phyloP scores from a whole-genome alignment of 2,888 invertebrate species.

The Odontocerum albicorne region DNA sequence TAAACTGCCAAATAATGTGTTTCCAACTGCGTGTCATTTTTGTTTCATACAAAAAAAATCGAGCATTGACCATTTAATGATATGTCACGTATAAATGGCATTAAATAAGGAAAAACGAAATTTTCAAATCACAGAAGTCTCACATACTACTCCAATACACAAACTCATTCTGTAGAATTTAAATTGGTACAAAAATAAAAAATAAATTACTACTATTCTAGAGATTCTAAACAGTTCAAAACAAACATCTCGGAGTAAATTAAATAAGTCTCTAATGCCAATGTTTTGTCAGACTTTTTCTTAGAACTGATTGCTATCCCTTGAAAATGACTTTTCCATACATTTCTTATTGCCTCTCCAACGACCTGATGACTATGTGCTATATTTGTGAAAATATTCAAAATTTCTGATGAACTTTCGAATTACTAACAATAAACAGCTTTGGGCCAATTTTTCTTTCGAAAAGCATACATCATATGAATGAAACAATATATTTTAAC shows the following conservation, averaged over 20 bases:
- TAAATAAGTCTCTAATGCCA: constrained; percentile 34
- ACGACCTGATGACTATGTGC: not conserved
- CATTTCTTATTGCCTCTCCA: constrained; percentile 4
- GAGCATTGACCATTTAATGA: too few species aligned
- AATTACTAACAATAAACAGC: constrained; percentile 6
- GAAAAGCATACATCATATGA: not conserved
- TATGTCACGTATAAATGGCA: too few species aligned
- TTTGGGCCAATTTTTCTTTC: constrained; percentile 10
- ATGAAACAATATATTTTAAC: not conserved
- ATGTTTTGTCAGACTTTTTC: constrained; percentile 28
- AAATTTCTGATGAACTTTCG: too few species aligned
- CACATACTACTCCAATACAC: too few species aligned
- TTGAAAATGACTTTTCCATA: constrained; percentile 15
- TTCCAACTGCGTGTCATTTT: too few species aligned
- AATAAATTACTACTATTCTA: constrained; percentile 15
- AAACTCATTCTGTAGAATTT: not conserved
- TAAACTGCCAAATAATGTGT: too few species aligned
- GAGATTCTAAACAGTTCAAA: constrained; percentile 21
- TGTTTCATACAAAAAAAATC: too few species aligned
- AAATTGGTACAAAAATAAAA: constrained; percentile 2
- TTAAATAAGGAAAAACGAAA: too few species aligned
- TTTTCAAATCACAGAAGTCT: too few species aligned
- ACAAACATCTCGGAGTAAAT: constrained; percentile 13
- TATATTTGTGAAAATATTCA: not conserved
- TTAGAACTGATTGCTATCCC: constrained; percentile 6